phyloP scores from a whole-genome alignment of 2,113 vertebrate genomes.

The Butorides virescens region DNA sequence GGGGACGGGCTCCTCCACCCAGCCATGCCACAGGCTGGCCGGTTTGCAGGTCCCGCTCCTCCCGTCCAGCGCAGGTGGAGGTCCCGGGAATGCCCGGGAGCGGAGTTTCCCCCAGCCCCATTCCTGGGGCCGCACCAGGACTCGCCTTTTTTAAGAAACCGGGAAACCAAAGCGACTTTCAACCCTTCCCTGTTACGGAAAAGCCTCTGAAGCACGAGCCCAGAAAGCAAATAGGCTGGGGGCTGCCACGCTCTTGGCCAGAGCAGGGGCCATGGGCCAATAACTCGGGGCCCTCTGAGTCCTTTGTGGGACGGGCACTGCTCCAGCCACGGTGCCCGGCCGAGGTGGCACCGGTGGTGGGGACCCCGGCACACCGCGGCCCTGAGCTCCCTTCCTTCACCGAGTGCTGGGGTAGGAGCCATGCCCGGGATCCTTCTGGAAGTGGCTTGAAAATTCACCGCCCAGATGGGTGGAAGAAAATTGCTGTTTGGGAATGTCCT shows the following conservation, averaged over 20 bases:
- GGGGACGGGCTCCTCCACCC: background rate
- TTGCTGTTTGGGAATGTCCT: background rate
- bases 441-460: rapidly evolving
- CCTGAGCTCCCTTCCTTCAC: background rate
- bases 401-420: rapidly evolving
- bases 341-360: rapidly evolving
- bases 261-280: rapidly evolving
- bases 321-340: background rate
- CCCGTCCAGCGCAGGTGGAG: rapidly evolving
- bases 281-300: background rate
- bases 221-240: background rate
- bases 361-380: rapidly evolving
- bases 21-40: rapidly evolving
- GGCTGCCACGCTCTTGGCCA: background rate
- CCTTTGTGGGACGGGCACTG: background rate
- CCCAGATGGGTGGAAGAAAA: background rate
- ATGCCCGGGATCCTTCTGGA: rapidly evolving
- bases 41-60: background rate
- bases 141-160: background rate
- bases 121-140: rapidly evolving
- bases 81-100: rapidly evolving
- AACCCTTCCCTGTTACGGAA: rapidly evolving
- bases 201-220: background rate
- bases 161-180: background rate
- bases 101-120: background rate